A percentile compares a stretch with the other conserved stretches of the same genome.
Conservation (phyloP, 2,113 vertebrate genomes). For the Rhabdornis inornatus region DNA sequence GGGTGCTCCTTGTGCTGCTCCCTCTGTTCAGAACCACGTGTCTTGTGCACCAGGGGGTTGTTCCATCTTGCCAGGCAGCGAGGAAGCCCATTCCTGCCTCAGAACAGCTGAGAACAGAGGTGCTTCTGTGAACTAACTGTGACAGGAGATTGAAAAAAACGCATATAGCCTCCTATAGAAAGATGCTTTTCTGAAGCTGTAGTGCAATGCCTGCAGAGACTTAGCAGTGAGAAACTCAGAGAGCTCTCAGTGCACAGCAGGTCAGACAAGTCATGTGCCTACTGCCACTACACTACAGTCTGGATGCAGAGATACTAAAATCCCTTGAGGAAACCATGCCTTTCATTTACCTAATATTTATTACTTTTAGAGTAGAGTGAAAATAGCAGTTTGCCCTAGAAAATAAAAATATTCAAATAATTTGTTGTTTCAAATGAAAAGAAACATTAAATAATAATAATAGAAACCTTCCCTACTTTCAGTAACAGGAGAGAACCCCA, state of each 20-base stretch:
- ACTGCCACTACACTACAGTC: not conserved
- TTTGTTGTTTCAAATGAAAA: not conserved
- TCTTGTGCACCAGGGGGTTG: rapidly evolving
- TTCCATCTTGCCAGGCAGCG: not conserved
- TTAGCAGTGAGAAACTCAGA: not conserved
- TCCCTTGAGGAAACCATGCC: not conserved
- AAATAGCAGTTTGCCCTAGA: not conserved
- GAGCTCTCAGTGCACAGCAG: not conserved
- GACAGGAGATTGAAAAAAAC: rapidly evolving
- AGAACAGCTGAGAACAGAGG: not conserved
- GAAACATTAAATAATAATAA: not conserved
- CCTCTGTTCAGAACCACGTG: not conserved
- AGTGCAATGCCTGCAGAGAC: not conserved
- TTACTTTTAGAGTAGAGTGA: not conserved
- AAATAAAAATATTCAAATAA: not conserved
- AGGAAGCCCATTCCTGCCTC: not conserved
- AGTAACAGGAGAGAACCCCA: not conserved
- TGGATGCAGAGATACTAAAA: not conserved
- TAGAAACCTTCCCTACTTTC: not conserved
- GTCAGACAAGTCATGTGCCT: rapidly evolving
- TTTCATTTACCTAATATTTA: not conserved
- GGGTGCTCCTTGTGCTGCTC: not conserved
- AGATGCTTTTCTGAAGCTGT: not conserved
- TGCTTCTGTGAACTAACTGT: not conserved
- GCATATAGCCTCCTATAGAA: rapidly evolving